Evolutionary conservation across 2,113 vertebrate species (phyloP).

Genomic region (Oncorhynchus masou): DNA sequence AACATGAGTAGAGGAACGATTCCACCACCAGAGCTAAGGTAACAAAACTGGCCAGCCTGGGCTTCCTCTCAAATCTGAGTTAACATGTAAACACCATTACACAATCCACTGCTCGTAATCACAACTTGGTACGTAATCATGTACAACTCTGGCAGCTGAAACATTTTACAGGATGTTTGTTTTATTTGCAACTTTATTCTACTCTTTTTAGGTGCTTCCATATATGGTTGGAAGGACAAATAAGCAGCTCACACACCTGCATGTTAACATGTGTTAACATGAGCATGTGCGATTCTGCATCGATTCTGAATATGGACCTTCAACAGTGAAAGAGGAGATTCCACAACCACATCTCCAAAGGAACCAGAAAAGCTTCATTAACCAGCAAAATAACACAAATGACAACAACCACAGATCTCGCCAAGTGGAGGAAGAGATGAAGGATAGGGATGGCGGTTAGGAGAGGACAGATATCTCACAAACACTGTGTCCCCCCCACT

Average conservation of each 20-base stretch:
- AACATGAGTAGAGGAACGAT: constrained; percentile 9
- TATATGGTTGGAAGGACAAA: neutral
- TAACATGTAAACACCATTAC: constrained; percentile 39
- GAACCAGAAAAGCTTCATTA: constrained; percentile 1
- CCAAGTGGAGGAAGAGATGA: neutral
- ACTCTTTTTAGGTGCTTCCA: neutral
- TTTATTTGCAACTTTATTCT: neutral
- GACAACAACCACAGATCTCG: neutral
- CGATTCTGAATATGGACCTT: constrained; percentile 2
- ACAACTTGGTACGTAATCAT: constrained; percentile 18
- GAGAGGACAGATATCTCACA: neutral
- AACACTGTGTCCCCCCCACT: neutral
- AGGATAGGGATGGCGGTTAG: neutral
- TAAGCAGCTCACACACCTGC: neutral
- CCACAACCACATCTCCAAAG: neutral
- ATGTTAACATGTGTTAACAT: no score
- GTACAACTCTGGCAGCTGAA: constrained; percentile 27
- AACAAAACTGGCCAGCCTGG: constrained; percentile 15
- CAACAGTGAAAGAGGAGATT: neutral
- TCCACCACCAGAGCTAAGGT: constrained; percentile 10
- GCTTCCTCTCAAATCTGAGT: constrained; percentile 31
- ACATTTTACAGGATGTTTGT: constrained; percentile 9
- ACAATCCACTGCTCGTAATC: constrained; percentile 36
- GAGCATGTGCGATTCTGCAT: neutral
- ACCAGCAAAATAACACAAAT: neutral